Evolutionary conservation across 1,140 invertebrate species (phyloP).

Genomic region (Halictus rubicundus): DNA sequence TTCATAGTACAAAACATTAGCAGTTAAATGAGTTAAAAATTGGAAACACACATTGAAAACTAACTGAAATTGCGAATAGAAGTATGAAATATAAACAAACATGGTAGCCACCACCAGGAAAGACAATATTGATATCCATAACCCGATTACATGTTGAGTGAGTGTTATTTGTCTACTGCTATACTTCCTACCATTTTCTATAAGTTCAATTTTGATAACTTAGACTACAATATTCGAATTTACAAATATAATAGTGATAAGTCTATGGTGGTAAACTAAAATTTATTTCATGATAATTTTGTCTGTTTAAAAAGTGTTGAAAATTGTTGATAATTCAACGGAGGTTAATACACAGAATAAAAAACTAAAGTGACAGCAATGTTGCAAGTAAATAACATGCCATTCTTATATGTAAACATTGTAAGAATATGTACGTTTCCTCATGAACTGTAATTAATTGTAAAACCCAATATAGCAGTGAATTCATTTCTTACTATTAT

Average conservation of each 20-base stretch:
- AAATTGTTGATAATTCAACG: slow-evolving; percentile 33
- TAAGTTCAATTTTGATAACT: background rate
- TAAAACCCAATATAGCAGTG: slow-evolving; percentile 64
- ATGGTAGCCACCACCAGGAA: slow-evolving; percentile 55
- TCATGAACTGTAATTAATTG: slow-evolving; percentile 72
- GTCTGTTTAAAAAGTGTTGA: slow-evolving; percentile 50
- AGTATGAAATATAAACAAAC: slow-evolving; percentile 48
- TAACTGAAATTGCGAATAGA: slow-evolving; percentile 69
- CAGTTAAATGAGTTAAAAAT: slow-evolving; percentile 9
- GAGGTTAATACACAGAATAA: slow-evolving; percentile 19
- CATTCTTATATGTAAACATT: slow-evolving; percentile 25
- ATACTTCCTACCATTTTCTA: slow-evolving; percentile 18
- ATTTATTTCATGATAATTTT: background rate
- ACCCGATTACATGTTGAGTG: slow-evolving; percentile 45
- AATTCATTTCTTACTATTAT: slow-evolving; percentile 68
- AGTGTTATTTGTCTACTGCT: slow-evolving; percentile 35
- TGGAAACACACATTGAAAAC: slow-evolving; percentile 21
- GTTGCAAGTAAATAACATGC: slow-evolving; percentile 13
- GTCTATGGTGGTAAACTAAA: background rate
- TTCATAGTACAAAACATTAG: slow-evolving; percentile 15
- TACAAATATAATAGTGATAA: background rate
- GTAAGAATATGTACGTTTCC: slow-evolving; percentile 80
- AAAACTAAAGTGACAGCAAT: slow-evolving; percentile 42
- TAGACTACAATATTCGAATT: slow-evolving; percentile 3
- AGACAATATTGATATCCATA: slow-evolving; percentile 51